Conservation (phyloP, 2,888 invertebrate genomes). For the Athrips mouffetella region DNA sequence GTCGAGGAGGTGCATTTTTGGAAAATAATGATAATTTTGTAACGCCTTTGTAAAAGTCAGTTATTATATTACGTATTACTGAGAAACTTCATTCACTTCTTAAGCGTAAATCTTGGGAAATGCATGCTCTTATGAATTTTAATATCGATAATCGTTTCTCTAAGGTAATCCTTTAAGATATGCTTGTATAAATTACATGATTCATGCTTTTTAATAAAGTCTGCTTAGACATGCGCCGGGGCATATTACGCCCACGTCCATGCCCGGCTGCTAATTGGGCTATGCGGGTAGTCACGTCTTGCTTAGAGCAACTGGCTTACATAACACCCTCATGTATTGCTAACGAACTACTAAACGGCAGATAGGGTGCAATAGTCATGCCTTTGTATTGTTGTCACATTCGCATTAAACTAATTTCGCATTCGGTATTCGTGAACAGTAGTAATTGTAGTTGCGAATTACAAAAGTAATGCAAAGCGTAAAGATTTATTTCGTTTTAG, state of each 20-base stretch:
- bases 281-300: neutral
- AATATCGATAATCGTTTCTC: neutral
- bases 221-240: neutral
- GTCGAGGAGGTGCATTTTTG: constrained; percentile 4
- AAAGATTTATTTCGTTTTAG: no score
- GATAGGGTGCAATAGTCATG: neutral
- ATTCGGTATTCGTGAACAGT: neutral
- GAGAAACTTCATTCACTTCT: neutral
- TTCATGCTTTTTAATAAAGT: constrained; percentile 11
- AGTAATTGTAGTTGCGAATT: no score
- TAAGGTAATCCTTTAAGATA: neutral
- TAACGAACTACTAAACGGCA: neutral
- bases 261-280: constrained; percentile 6
- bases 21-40: constrained; percentile 1
- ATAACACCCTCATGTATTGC: constrained; percentile 12
- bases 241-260: constrained; percentile 1
- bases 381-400: neutral
- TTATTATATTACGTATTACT: constrained; percentile 2
- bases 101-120: neutral
- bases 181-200: neutral
- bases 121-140: neutral
- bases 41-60: constrained; percentile 1
- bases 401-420: no score
- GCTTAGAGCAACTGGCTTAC: constrained; percentile 8
- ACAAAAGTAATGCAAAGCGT: no score